Evolutionary conservation across 2,888 invertebrate species (phyloP), one percentile per base, ranked within the genome.

Genomic region (Leucophenga montana): DNA sequence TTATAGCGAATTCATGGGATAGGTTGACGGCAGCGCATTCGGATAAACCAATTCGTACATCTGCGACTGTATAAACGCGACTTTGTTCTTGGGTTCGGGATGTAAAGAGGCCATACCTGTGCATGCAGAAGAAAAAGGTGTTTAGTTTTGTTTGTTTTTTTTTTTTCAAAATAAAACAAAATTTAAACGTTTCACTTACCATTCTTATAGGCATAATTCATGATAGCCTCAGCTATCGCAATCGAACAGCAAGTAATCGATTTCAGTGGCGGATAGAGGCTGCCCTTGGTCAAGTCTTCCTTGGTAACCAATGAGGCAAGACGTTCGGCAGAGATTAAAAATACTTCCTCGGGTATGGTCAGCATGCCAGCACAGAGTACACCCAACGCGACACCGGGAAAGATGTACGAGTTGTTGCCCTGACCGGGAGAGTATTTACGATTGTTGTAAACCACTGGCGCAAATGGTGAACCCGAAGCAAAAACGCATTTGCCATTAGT

Each of bases 341-440:
- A 97, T 73, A 96, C 92, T 80, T 96, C 95, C 85, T 99, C 98
- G 14, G 94, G 93, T 86, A 99, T 96, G 85, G 94, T 95, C 79
- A 94, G 91, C 89, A 97, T 93, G 67, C 97, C 97, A 77, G 96
- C 95, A 83, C 94, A 93, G 78, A 98, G 93, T 69, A 95, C 93
- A 74, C 95, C 99, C 59, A 99, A 92, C 27, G 97, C 97, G 77
- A 97, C 91, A 3, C 98, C 99, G 18, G 99, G 99, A 92, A 97
- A 98, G 89, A 98, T 97, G 90, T 98, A 98, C 0, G 98, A 94
- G 90, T 98, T 98, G 90, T 98, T 98, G 71, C 99, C 99, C 89
- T 99, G 99, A 0, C 99, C 99, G 0, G 99, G 97, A 83, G 93
- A 89, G 87, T 92, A 94, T 9, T 93, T 93, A 87, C 94, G 93